Percentiles rank a stretch among this genome's conserved stretches.
Evolutionary conservation across 2,113 vertebrate genomes (phyloP).

Genomic region (Motacilla alba): DNA sequence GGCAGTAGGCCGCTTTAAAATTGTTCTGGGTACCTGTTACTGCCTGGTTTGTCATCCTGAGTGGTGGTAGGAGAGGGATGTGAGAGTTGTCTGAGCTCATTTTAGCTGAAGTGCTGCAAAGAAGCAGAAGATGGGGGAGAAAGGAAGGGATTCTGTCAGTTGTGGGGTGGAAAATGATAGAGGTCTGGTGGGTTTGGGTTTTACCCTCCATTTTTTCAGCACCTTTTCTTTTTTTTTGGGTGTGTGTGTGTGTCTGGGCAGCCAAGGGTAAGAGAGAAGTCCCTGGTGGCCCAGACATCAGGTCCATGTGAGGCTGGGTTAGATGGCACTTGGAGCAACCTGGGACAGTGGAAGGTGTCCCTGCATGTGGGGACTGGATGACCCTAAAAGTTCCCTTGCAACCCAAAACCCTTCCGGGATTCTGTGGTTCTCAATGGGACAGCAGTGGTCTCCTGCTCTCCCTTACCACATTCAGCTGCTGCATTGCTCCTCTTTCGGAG

Average conservation of each 20-base stretch:
- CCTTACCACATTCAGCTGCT: not conserved
- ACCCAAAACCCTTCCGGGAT: not conserved
- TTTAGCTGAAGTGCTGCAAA: not conserved
- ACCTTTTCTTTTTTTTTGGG: not conserved
- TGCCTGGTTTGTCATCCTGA: not conserved
- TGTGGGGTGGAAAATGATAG: not conserved
- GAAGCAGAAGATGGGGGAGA: not conserved
- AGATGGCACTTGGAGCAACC: not conserved
- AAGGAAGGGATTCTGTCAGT: not conserved
- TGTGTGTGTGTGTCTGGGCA: not conserved
- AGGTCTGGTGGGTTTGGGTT: not conserved
- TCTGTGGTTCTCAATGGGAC: not conserved
- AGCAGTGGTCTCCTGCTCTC: not conserved
- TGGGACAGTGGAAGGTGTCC: not conserved
- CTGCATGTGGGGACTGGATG: not conserved
- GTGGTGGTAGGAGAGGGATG: not conserved
- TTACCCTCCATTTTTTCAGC: not conserved
- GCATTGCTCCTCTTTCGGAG: rapidly evolving
- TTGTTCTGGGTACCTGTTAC: rapidly evolving
- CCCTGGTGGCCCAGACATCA: not conserved
- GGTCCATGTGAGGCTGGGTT: not conserved
- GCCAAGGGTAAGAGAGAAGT: not conserved
- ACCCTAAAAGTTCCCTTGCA: not conserved
- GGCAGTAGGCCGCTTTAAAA: not conserved
- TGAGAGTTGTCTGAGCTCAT: not conserved